Evolutionary conservation across 1,140 invertebrate genomes (phyloP), one percentile per base, ranked within the genome.

Genomic region (Triops cancriformis): DNA sequence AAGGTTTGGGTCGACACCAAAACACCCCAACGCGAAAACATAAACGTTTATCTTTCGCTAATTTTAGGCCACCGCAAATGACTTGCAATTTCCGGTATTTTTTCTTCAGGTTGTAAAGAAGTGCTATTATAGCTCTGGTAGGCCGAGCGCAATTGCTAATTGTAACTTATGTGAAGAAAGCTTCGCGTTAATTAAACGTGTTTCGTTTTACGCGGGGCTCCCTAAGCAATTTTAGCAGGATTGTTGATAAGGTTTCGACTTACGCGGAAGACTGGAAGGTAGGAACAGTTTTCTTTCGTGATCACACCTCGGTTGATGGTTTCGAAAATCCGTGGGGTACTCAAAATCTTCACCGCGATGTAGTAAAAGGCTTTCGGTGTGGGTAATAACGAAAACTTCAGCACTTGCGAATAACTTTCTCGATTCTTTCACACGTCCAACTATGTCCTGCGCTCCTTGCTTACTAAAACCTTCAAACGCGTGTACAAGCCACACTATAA

Each of bases 31-130:
- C 51, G 6, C 23, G 51, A 64, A 64, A 23, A 64, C 23, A 64
- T 64, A 64, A 64, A 64, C 51, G 51, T 64, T 64, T 64, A 64
- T 64, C 51, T 64, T 64, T 64, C 18, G 51, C 51, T 64, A 64
- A 64, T 64, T 64, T 64, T 64, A 64, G 51, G 51, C 51, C 51
- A 64, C 51, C 51, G 51, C 51, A 64, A 64, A 23, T 64, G 31
- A 64, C 51, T 9, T 14, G 51, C 11, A 64, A 64, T 64, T 64
- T 64, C 51, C 51, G 51, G 51, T 23, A 18, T 18, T 64, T 64
- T 18, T n/a, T 45, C 43, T 14, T 23, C 51, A 64, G 5, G 18
- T 23, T 6, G 6, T 37, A 37, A 37, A 7, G 31, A 37, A 37
- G 31, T 7, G 7, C 31, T 7, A 37, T 37, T 2, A 37, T 37